phyloP scores from a whole-genome alignment of 2,797 vertebrate genomes.

The Silurus lanzhouensis region DNA sequence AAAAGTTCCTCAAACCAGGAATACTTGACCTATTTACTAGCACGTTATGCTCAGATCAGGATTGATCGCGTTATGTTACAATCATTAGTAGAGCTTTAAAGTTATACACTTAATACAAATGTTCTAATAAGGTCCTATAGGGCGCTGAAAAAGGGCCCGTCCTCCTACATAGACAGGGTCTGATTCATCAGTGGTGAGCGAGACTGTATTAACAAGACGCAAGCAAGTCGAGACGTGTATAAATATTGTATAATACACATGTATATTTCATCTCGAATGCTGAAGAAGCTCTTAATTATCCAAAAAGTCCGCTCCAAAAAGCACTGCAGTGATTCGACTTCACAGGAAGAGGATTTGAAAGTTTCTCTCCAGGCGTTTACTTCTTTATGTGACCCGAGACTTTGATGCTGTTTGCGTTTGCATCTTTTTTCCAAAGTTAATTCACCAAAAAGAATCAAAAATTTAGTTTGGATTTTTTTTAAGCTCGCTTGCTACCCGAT shows the following conservation, averaged over 20 bases:
- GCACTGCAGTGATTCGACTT: constrained; percentile 30
- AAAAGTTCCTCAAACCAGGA: not conserved
- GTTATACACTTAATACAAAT: not conserved
- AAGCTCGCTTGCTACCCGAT: constrained; percentile 60
- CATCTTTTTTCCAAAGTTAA: constrained; percentile 61
- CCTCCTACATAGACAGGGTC: not conserved
- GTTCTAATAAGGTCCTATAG: not conserved
- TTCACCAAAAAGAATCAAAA: not conserved
- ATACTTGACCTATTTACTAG: not conserved
- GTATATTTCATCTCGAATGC: constrained; percentile 32
- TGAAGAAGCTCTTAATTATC: constrained; percentile 40
- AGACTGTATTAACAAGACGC: not conserved
- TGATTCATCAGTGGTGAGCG: not conserved
- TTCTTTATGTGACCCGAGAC: constrained; percentile 48
- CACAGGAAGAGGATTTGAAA: constrained; percentile 11
- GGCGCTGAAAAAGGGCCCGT: not conserved
- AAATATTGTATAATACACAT: constrained; percentile 15
- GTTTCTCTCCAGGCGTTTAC: constrained; percentile 58
- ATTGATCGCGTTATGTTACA: not conserved
- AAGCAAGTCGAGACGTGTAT: not conserved
- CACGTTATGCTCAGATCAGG: not conserved
- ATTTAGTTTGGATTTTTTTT: constrained; percentile 51
- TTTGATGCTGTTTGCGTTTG: constrained; percentile 77
- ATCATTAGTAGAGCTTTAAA: not conserved
- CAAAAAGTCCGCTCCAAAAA: not conserved